These are phyloP conservation scores for Drosophila triauraria DNA, from an alignment of 1,140 invertebrate genomes.

Conservation along the genomic window DNA sequence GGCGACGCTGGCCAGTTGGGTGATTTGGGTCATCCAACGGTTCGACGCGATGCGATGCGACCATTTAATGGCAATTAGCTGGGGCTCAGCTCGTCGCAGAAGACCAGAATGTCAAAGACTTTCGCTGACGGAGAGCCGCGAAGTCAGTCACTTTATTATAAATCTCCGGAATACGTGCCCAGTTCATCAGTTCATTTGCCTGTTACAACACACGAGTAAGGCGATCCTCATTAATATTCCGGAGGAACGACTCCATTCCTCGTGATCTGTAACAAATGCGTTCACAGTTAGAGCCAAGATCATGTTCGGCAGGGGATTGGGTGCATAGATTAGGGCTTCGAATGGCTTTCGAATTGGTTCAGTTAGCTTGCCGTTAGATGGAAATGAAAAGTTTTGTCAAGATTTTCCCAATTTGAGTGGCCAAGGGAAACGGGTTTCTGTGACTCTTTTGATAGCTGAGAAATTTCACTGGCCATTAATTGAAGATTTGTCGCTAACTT, in stretches of 20 bases:
- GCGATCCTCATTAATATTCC: constrained; percentile 65
- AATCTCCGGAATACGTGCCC: constrained; percentile 64
- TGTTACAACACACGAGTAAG: constrained; percentile 31
- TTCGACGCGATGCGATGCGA: constrained; percentile 36
- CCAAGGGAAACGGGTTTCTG: constrained; percentile 56
- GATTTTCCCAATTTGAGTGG: constrained; percentile 46
- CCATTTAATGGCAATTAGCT: constrained; percentile 54
- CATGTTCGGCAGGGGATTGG: constrained; percentile 56
- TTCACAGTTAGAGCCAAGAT: constrained; percentile 70
- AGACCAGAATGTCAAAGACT: constrained; percentile 51
- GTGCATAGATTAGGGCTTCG: constrained; percentile 62
- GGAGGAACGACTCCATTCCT: constrained; percentile 36
- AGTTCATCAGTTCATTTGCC: constrained; percentile 36
- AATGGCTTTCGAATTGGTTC: constrained; percentile 68
- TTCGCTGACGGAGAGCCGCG: constrained; percentile 30
- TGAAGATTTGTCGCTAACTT: constrained; percentile 73
- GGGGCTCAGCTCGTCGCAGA: constrained; percentile 7
- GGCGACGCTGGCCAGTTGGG: constrained; percentile 24
- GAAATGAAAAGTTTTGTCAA: constrained; percentile 61
- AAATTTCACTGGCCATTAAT: constrained; percentile 76
- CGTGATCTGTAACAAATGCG: constrained; percentile 57
- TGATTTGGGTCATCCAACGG: constrained; percentile 59
- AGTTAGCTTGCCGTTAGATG: constrained; percentile 62
- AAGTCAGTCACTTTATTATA: constrained; percentile 35
- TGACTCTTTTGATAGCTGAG: constrained; percentile 65